Evolutionary conservation across 2,797 vertebrate species (phyloP).

Genomic region (Okamejei kenojei): DNA sequence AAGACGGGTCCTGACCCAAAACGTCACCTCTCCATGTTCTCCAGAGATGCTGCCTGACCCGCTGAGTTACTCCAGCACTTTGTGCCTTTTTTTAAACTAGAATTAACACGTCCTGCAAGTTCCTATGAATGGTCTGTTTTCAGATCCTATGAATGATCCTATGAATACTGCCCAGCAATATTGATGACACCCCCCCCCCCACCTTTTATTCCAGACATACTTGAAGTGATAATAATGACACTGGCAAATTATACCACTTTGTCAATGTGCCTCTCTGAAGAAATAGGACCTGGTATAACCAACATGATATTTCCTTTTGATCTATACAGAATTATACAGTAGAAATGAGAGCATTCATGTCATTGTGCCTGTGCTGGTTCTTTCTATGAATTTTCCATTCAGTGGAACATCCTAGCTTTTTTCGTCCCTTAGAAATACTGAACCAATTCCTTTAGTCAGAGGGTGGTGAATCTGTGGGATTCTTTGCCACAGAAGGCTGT

Average conservation of each 20-base stretch:
- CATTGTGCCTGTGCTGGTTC: no score
- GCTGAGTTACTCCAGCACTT: no score
- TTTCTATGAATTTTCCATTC: no score
- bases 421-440: neutral
- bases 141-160: no score
- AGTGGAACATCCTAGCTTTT: no score
- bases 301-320: neutral
- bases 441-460: neutral
- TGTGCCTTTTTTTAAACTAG: neutral
- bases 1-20: no score
- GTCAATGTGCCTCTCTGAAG: neutral
- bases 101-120: no score
- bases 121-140: neutral
- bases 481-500: no score
- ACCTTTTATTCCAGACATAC: neutral
- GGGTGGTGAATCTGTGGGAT: no score
- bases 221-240: neutral
- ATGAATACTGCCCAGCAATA: neutral
- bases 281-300: neutral
- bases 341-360: no score
- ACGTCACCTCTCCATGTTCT: no score
- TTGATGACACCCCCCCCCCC: neutral
- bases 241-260: neutral
- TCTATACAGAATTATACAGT: neutral
- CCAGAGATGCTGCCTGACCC: no score